Evolutionary conservation across 1,140 invertebrate genomes (phyloP).

Genomic region (Apocrypta bakeri): DNA sequence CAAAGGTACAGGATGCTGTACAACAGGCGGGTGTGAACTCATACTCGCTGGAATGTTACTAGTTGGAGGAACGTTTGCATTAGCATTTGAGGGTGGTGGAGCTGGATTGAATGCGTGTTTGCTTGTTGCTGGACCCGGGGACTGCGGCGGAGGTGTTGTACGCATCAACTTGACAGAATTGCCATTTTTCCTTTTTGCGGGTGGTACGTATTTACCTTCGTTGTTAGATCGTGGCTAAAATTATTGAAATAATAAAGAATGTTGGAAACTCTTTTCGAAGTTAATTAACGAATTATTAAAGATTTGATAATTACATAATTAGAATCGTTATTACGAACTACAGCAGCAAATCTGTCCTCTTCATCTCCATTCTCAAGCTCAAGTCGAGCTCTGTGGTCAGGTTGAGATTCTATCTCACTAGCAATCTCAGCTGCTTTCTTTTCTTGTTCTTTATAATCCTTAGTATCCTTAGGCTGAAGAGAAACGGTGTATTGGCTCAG

Average conservation of each 20-base stretch:
- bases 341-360: conserved; percentile 88
- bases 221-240: conserved; percentile 56
- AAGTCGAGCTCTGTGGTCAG: conserved; percentile 84
- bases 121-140: conserved; percentile 64
- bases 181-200: conserved; percentile 82
- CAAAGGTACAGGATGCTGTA: conserved; percentile 68
- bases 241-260: conserved; percentile 18
- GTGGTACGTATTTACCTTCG: conserved; percentile 84
- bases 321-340: conserved; percentile 71
- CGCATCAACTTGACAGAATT: conserved; percentile 77
- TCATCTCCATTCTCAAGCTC: conserved; percentile 94
- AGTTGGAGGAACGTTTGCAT: conserved; percentile 66
- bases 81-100: conserved; percentile 65
- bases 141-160: conserved; percentile 75
- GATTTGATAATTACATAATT: conserved; percentile 16
- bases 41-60: conserved; percentile 69
- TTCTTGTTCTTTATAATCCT: conserved; percentile 84
- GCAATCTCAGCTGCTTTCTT: conserved; percentile 89
- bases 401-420: conserved; percentile 90
- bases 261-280: background rate
- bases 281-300: background rate
- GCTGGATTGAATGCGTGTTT: conserved; percentile 71
- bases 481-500: conserved; percentile 91
- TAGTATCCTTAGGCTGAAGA: conserved; percentile 87
- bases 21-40: conserved; percentile 57